Percentiles rank a stretch among this genome's conserved stretches.
phyloP scores from a whole-genome alignment of 2,113 vertebrate species.

The Panthera uncia region DNA sequence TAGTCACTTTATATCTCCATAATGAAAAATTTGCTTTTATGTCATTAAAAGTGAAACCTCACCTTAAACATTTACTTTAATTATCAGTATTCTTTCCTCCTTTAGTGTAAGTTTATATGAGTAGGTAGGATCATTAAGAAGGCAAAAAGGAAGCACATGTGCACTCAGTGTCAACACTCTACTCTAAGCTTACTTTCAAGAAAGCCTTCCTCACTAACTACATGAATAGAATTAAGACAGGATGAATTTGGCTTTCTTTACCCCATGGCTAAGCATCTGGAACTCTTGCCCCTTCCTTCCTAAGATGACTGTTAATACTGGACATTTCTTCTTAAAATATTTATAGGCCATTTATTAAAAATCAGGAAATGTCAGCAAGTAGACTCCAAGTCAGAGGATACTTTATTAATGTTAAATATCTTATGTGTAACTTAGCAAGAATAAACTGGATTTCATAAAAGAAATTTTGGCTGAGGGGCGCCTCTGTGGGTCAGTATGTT shows the following conservation, averaged over 20 bases:
- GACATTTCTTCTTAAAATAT: not conserved
- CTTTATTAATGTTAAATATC: not conserved
- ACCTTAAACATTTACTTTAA: not conserved
- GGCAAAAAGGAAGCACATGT: not conserved
- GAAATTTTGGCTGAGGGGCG: not conserved
- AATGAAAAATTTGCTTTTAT: not conserved
- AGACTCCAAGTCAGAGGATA: not conserved
- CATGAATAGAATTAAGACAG: not conserved
- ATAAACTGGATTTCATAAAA: not conserved
- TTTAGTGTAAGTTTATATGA: not conserved
- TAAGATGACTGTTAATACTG: not conserved
- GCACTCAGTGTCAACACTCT: not conserved
- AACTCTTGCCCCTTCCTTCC: not conserved
- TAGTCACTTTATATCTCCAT: not conserved
- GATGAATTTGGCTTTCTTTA: not conserved
- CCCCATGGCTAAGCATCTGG: not conserved
- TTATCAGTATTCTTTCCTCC: not conserved
- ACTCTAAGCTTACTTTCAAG: not conserved
- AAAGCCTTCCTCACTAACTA: not conserved
- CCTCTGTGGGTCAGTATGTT: no score
- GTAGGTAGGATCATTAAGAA: not conserved
- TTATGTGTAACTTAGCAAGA: not conserved
- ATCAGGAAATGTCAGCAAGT: not conserved
- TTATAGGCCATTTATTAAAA: slow-evolving; percentile 6
- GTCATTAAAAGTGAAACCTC: slow-evolving; percentile 4